A percentile compares a stretch with the other conserved stretches of the same genome.
Evolutionary conservation across 2,113 vertebrate genomes (phyloP).

Genomic region (Platanista minor): DNA sequence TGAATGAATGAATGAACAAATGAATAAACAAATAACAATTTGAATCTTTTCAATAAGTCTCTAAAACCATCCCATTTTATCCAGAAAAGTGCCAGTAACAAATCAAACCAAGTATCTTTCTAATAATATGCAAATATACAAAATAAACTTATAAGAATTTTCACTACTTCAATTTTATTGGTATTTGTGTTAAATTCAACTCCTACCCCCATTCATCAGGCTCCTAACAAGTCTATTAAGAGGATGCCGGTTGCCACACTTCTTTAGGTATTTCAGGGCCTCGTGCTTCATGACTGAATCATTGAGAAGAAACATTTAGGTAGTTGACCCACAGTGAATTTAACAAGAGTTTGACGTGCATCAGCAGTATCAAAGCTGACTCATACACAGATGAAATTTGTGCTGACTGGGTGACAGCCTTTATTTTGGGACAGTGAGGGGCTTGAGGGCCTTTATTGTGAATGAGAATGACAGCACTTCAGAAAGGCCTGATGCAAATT

Average conservation of each 20-base stretch:
- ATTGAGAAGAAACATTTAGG: conserved; percentile 48
- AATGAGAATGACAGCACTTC: conserved; percentile 73
- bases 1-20: neutral
- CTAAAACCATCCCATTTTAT: neutral
- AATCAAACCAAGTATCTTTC: neutral
- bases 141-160: neutral
- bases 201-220: neutral
- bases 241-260: neutral
- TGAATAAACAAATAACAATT: neutral
- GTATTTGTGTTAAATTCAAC: neutral
- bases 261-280: conserved; percentile 6
- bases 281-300: conserved; percentile 52
- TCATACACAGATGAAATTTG: neutral
- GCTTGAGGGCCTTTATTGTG: conserved; percentile 55
- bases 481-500: conserved; percentile 56
- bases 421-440: conserved; percentile 3
- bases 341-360: conserved; percentile 69
- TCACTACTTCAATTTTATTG: neutral
- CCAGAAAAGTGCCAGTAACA: neutral
- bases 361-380: conserved; percentile 57
- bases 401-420: conserved; percentile 69
- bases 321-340: conserved; percentile 63
- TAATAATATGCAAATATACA: neutral
- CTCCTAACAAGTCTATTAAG: neutral
- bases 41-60: neutral